A percentile compares a stretch with the other conserved stretches of the same genome.
Evolutionary conservation across 1,140 invertebrate genomes (phyloP).

Genomic region (Zaprionus kolodkinae): DNA sequence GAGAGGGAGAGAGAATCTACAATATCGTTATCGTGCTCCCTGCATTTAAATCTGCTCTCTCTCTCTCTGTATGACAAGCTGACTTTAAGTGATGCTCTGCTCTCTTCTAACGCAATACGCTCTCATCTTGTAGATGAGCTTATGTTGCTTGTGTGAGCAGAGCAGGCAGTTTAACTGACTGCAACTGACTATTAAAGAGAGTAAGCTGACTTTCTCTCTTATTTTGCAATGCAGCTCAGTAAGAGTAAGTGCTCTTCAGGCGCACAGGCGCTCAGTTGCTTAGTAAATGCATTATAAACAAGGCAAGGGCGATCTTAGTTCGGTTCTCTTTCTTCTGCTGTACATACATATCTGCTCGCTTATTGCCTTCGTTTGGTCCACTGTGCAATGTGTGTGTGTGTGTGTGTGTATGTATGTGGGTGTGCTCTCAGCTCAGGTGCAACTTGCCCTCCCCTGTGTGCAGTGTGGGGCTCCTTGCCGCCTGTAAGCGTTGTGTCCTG

Average conservation of each 20-base stretch:
- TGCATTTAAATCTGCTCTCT: background rate
- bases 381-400: conserved; percentile 9
- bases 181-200: background rate
- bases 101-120: background rate
- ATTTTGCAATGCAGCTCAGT: background rate
- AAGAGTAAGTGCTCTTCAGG: background rate
- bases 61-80: background rate
- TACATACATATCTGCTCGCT: background rate
- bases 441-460: conserved; percentile 21
- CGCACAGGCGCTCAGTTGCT: background rate
- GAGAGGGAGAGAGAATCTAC: background rate
- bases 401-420: conserved; percentile 8
- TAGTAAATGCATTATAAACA: too few species aligned
- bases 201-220: background rate
- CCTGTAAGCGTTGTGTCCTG: conserved; percentile 34
- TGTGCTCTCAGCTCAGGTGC: conserved; percentile 51
- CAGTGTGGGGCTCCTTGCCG: conserved; percentile 5
- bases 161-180: background rate
- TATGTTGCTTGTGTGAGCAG: background rate
- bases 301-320: background rate
- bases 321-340: background rate
- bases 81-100: background rate
- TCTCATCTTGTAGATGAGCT: background rate
- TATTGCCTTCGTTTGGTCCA: conserved; percentile 10
- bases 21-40: too few species aligned